phyloP scores from a whole-genome alignment of 1,140 invertebrate species.

The Drosophila suzukii region DNA sequence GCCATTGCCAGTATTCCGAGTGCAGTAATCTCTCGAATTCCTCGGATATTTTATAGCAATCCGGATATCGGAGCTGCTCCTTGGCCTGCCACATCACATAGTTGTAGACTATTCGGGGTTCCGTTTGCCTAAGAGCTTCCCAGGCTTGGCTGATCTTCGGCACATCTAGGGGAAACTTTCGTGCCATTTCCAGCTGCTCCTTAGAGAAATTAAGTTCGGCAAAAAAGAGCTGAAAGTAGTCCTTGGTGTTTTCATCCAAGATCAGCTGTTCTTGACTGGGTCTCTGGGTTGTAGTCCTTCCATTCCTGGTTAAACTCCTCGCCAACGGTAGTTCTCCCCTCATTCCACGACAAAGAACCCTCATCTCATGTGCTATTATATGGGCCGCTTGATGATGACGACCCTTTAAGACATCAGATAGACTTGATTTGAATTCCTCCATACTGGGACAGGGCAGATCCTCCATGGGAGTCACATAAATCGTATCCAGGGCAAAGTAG shows the following conservation, averaged over 20 bases:
- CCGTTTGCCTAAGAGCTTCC: conserved; percentile 52
- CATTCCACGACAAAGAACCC: conserved; percentile 62
- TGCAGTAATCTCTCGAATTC: conserved; percentile 71
- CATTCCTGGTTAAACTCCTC: conserved; percentile 15
- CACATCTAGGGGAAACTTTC: conserved; percentile 58
- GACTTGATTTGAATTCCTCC: conserved; percentile 29
- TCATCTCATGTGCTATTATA: conserved; percentile 63
- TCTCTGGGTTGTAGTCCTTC: not conserved
- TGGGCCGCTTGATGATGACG: conserved; percentile 54
- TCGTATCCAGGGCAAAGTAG: conserved; percentile 69
- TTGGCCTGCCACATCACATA: conserved; percentile 71
- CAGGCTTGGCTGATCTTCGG: conserved; percentile 43
- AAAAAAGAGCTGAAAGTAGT: conserved; percentile 67
- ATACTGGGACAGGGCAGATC: conserved; percentile 52
- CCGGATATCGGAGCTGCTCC: conserved; percentile 42
- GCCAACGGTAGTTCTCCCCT: conserved; percentile 56
- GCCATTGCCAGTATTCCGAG: conserved; percentile 77
- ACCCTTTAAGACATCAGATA: conserved; percentile 18
- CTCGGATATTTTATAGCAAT: conserved; percentile 58
- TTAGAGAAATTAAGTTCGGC: conserved; percentile 46
- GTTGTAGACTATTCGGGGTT: conserved; percentile 69
- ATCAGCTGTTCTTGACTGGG: conserved; percentile 36
- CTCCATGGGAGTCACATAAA: conserved; percentile 63
- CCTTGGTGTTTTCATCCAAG: conserved; percentile 61
- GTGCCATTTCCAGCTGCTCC: conserved; percentile 47